These are phyloP conservation scores for Gasteruption jaculator DNA, from an alignment of 2,888 invertebrate species.

Conservation along the genomic window DNA sequence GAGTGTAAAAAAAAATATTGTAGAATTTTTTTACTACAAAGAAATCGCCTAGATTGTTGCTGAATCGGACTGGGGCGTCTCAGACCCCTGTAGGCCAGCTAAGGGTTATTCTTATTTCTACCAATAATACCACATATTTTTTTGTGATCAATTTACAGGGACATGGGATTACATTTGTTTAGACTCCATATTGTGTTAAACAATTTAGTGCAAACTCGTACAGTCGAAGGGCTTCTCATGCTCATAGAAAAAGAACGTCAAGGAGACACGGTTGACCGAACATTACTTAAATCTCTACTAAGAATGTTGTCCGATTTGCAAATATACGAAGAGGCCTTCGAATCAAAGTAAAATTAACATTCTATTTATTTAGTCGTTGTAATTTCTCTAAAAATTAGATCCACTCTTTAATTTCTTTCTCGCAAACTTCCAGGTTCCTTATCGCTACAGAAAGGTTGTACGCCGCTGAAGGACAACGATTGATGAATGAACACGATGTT, in stretches of 20 bases:
- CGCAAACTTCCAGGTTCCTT: conserved; percentile 76
- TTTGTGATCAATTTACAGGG: too few relatives aligned
- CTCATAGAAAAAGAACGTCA: conserved; percentile 91
- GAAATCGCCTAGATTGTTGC: neutral
- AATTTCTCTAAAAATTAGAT: neutral
- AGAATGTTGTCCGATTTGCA: conserved; percentile 96
- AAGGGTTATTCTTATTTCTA: too few relatives aligned
- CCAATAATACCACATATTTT: conserved; percentile 10
- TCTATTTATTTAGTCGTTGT: conserved; percentile 2
- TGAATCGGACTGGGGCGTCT: too few relatives aligned
- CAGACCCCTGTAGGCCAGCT: too few relatives aligned
- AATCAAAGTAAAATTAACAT: conserved; percentile 61
- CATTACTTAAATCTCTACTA: conserved; percentile 86
- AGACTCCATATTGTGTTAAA: conserved; percentile 89
- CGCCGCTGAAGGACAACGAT: conserved; percentile 85
- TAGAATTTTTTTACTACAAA: conserved; percentile 5
- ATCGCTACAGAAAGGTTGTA: conserved; percentile 91
- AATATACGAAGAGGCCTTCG: conserved; percentile 87
- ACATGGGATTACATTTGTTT: conserved; percentile 95
- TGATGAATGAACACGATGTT: conserved; percentile 92
- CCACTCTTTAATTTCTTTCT: neutral
- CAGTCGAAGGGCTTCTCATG: conserved; percentile 88
- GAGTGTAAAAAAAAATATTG: conserved; percentile 6
- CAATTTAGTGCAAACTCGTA: conserved; percentile 83
- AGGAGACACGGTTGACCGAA: conserved; percentile 90